phyloP scores from a whole-genome alignment of 2,888 invertebrate genomes.

The Pristionchus entomophagus region DNA sequence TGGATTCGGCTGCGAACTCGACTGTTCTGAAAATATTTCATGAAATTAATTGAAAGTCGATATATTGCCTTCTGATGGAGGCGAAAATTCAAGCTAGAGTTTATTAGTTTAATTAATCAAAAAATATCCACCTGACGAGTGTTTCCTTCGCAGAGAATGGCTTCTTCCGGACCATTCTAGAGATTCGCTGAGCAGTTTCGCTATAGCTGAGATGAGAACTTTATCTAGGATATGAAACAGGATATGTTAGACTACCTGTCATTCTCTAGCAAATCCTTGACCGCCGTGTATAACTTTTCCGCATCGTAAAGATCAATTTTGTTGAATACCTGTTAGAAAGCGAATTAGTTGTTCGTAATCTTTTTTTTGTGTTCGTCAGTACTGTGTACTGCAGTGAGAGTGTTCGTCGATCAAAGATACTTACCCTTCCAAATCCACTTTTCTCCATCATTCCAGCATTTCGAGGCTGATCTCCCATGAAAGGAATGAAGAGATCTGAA shows the following conservation, averaged over 20 bases:
- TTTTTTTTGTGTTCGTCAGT: too few relatives aligned
- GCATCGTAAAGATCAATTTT: neutral
- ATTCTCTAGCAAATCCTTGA: conserved; percentile 29
- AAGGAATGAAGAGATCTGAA: conserved; percentile 30
- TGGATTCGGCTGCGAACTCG: conserved; percentile 35
- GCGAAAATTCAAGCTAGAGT: too few relatives aligned
- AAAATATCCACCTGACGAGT: neutral
- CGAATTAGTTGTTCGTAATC: neutral
- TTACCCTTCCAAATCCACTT: neutral
- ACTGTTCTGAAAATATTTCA: neutral
- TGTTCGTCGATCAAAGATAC: neutral
- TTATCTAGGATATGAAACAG: neutral
- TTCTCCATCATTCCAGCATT: conserved; percentile 33
- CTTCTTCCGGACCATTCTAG: neutral
- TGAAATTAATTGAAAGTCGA: neutral
- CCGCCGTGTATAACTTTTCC: neutral
- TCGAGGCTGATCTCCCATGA: conserved; percentile 7
- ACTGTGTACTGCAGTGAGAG: too few relatives aligned
- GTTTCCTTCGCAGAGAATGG: conserved; percentile 9
- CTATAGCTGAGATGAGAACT: neutral
- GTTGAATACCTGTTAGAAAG: neutral
- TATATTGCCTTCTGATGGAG: neutral
- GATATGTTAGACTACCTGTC: neutral
- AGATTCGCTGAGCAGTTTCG: neutral
- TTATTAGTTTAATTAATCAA: too few relatives aligned